A percentile compares a stretch with the other conserved stretches of the same genome.
phyloP scores from a whole-genome alignment of 2,888 invertebrate genomes.

The Tuta absoluta region DNA sequence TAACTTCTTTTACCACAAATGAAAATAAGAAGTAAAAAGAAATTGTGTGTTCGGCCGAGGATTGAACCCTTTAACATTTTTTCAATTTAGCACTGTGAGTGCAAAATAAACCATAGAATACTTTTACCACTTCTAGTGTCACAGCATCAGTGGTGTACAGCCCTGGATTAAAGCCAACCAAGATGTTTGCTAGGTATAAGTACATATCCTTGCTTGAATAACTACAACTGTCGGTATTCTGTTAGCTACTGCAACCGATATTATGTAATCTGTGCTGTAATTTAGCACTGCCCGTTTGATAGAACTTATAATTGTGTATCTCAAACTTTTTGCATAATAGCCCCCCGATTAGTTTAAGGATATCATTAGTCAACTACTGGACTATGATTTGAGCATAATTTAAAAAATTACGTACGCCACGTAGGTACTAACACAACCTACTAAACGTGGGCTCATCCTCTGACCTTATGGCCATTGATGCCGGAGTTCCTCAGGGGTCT shows the following conservation, averaged over 20 bases:
- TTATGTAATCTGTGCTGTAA: constrained; percentile 12
- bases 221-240: constrained; percentile 60
- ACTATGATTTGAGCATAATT: too few relatives aligned
- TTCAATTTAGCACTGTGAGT: too few relatives aligned
- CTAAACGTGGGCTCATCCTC: too few relatives aligned
- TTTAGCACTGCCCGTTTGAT: background rate
- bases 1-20: too few relatives aligned
- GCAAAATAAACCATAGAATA: background rate
- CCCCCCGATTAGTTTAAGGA: background rate
- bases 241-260: constrained; percentile 50
- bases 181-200: constrained; percentile 67
- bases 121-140: background rate
- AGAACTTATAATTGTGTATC: background rate
- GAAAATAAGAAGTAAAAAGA: too few relatives aligned
- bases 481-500: too few relatives aligned
- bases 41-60: too few relatives aligned
- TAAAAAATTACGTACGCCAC: too few relatives aligned
- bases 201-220: constrained; percentile 37
- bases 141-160: constrained; percentile 32
- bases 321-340: background rate
- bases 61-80: too few relatives aligned
- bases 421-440: too few relatives aligned
- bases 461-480: too few relatives aligned
- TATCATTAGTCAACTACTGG: too few relatives aligned
- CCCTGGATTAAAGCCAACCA: constrained; percentile 76